Percentiles rank a stretch among this genome's conserved stretches.
These are phyloP conservation scores for Orientallactaga bullata DNA, from an alignment of 2,113 vertebrate species.

Conservation along the genomic window DNA sequence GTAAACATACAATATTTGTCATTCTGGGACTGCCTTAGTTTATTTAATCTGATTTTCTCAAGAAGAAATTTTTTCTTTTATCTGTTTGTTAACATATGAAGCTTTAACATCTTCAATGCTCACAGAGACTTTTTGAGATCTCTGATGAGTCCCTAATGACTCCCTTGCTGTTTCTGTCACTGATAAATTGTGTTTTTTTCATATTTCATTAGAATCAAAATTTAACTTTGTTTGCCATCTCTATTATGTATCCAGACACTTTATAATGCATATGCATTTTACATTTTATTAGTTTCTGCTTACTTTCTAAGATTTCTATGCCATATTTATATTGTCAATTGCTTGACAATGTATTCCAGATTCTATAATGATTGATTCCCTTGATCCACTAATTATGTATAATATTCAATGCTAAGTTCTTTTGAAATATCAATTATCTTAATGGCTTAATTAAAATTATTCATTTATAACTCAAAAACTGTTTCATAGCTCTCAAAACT, in stretches of 20 bases:
- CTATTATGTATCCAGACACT: not conserved
- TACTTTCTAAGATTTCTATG: not conserved
- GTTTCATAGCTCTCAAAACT: not conserved
- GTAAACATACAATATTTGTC: not conserved
- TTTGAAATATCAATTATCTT: not conserved
- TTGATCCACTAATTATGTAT: conserved; percentile 19
- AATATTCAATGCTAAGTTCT: not conserved
- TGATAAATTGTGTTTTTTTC: not conserved
- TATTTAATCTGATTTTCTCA: not conserved
- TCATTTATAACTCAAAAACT: not conserved
- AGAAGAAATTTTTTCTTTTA: too few species aligned
- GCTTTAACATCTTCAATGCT: not conserved
- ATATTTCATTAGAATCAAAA: not conserved
- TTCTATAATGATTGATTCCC: not conserved
- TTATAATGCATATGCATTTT: not conserved
- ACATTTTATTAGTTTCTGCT: not conserved
- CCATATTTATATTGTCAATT: not conserved
- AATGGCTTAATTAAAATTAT: conserved; percentile 36
- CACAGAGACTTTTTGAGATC: not conserved
- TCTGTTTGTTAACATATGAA: too few species aligned
- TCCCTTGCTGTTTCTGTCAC: not conserved
- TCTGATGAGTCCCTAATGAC: not conserved
- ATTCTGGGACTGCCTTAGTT: not conserved
- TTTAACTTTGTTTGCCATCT: not conserved
- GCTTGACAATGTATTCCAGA: not conserved